Evolutionary conservation across 2,113 vertebrate species (phyloP), one percentile per base, ranked within the genome.

Genomic region (Microtus montanus): DNA sequence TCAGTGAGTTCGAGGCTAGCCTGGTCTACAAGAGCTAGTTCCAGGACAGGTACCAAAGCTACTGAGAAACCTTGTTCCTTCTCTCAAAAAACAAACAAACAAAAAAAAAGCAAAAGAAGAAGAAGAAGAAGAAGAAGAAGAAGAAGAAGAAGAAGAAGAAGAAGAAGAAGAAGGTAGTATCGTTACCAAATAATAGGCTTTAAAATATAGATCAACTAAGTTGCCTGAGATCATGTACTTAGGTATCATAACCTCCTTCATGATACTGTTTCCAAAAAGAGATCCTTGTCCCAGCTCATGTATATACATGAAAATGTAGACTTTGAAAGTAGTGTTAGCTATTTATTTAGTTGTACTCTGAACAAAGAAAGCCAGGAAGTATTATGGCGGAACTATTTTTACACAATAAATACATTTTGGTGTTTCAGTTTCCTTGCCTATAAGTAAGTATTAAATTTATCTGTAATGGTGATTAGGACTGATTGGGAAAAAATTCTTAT

Each of bases 331-430:
- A 88, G 12, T 90, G 24, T 41, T 92, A 82, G 35, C 58, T 85
- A 73, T 79, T 58, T 95, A n/a, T 91, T 89, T 91, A 86, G 9
- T 35, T 83, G 5, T 30, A 20, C 28, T 92, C 30, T 73, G 35
- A 93, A 95, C 54, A 96, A 94, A 96, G 47, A 33, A 82, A 96
- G n/a, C 19, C 74, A 70, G 63, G 61, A 89, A 84, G 41, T 5
- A 38, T 71, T 90, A 84, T 79, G 44, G 26, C 2, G 47, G 11
- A 82, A 84, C 52, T 13, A 71, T 89, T 54, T 54, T 66, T 35
- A 73, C 7, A 38, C 30, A 89, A 78, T 82, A 80, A 89, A 85
- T 66, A 78, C 38, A 77, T 92, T 79, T 78, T n/a, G 7, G 15
- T 97, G 44, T 58, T 49, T 92, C 63, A 49, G 33, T 74, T 92